Evolutionary conservation across 2,113 vertebrate genomes (phyloP).

Genomic region (Eubucco bourcierii): DNA sequence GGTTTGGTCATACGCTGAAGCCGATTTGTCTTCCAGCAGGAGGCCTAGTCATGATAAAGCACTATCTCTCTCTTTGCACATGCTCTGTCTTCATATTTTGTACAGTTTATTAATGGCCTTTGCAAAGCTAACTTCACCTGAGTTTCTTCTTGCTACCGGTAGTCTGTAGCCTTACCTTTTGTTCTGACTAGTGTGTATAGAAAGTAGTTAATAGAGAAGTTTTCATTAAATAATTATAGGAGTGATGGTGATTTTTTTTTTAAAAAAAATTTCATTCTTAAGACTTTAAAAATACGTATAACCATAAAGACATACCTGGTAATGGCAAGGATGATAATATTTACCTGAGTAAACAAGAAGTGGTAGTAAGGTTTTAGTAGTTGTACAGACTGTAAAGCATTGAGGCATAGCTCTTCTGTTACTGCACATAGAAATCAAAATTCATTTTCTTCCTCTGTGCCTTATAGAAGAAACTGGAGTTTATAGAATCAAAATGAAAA

Average conservation of each 20-base stretch:
- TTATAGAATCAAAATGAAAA: background rate
- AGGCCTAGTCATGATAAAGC: background rate
- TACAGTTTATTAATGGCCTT: background rate
- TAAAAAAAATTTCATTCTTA: background rate
- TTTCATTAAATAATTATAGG: background rate
- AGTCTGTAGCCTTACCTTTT: background rate
- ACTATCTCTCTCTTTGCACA: background rate
- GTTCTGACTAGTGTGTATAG: background rate
- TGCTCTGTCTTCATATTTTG: background rate
- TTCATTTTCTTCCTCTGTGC: background rate
- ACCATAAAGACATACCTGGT: background rate
- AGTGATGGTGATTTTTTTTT: background rate
- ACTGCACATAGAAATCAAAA: background rate
- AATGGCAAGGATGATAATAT: background rate
- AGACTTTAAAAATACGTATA: background rate
- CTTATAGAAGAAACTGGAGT: background rate
- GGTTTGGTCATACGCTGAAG: background rate
- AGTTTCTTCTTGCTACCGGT: background rate
- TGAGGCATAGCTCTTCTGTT: background rate
- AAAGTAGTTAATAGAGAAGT: background rate
- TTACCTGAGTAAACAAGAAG: background rate
- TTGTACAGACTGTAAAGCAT: background rate
- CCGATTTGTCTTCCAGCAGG: background rate
- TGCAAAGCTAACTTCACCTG: background rate
- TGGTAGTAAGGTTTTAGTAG: background rate